A percentile compares a stretch with the other conserved stretches of the same genome.
Conservation (phyloP, 2,113 vertebrate genomes). For the Isichthys henryi region DNA sequence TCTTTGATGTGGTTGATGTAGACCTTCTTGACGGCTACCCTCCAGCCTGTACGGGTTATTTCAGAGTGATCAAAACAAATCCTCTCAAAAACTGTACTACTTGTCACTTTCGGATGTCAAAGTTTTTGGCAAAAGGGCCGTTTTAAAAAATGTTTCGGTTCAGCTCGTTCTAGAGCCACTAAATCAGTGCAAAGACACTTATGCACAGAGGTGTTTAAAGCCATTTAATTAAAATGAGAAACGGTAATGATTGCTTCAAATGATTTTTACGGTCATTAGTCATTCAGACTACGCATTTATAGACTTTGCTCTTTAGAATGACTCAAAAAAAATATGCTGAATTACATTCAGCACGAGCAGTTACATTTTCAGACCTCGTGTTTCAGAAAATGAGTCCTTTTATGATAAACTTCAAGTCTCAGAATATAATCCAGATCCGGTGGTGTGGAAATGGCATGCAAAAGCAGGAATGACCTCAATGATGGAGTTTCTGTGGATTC, state of each 20-base stretch:
- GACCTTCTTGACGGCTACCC: neutral
- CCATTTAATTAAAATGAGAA: constrained; percentile 10
- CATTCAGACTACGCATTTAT: neutral
- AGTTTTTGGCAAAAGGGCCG: neutral
- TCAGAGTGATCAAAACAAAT: neutral
- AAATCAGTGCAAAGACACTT: constrained; percentile 8
- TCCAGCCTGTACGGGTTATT: neutral
- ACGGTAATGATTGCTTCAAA: neutral
- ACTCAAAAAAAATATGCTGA: neutral
- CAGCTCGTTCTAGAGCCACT: neutral
- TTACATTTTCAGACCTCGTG: neutral
- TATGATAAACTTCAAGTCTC: neutral
- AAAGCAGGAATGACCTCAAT: neutral
- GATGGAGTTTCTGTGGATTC: neutral
- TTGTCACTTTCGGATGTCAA: neutral
- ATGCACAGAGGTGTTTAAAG: constrained; percentile 11
- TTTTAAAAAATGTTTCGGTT: neutral
- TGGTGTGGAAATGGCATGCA: neutral
- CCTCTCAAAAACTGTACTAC: neutral
- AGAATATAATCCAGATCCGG: neutral
- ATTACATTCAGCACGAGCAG: neutral
- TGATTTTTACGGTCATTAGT: neutral
- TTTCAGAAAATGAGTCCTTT: neutral
- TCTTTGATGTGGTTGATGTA: neutral
- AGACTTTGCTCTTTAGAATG: neutral